These are phyloP conservation scores for Mimachlamys varia DNA, from an alignment of 2,888 invertebrate genomes.

Conservation along the genomic window DNA sequence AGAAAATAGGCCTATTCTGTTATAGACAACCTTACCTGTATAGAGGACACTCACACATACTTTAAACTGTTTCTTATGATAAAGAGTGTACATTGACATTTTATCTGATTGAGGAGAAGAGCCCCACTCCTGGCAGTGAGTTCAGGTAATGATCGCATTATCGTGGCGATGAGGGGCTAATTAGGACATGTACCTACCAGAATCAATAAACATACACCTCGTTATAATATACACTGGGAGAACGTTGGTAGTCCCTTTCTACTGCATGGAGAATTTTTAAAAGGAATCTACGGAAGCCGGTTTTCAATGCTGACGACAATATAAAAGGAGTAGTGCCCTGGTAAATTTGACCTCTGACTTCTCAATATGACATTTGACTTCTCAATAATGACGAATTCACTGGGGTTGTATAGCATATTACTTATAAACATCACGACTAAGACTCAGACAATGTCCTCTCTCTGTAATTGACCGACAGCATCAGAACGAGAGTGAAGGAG, in stretches of 20 bases:
- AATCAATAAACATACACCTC: neutral
- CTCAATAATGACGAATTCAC: neutral
- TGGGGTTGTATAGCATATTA: neutral
- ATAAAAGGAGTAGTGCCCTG: neutral
- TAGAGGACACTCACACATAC: neutral
- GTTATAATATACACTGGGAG: neutral
- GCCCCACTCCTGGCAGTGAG: neutral
- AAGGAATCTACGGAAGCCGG: too few relatives aligned
- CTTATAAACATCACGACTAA: neutral
- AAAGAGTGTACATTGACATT: neutral
- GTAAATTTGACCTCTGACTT: neutral
- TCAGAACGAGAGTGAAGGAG: neutral
- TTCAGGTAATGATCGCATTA: neutral
- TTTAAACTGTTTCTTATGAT: neutral
- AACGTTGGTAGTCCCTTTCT: neutral
- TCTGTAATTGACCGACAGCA: neutral
- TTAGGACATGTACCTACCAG: neutral
- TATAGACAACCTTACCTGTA: neutral
- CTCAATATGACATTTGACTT: neutral
- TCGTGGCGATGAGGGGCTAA: neutral
- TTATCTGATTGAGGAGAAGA: slow-evolving; percentile 5
- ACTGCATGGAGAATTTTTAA: neutral
- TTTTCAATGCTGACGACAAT: neutral
- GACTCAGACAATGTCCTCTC: neutral
- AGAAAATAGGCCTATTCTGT: neutral